Evolutionary conservation across 2,797 vertebrate genomes (phyloP), one percentile per base, ranked within the genome.

Genomic region (Ambastaia sidthimunki): DNA sequence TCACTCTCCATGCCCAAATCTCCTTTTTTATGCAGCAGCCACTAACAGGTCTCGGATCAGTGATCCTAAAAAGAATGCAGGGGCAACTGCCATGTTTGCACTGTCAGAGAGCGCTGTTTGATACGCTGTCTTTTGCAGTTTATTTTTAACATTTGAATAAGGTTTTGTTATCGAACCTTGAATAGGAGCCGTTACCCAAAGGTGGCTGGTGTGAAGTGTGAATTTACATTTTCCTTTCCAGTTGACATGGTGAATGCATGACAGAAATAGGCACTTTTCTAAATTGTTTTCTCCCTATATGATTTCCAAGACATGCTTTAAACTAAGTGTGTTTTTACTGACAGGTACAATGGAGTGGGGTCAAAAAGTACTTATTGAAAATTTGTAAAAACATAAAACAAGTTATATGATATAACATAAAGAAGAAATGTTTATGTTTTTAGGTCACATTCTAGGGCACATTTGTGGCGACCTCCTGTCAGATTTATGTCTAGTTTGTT

Each of bases 11-110:
- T 73, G 65, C 34, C 69, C 60, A 52, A 83, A 76, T 80, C 80
- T 74, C 48, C 62, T 69, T 82, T 85, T 88, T 86, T 87, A 89
- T 85, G 83, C 72, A 73, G 78, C 71, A 79, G 77, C 75, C 85
- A 47, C 90, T 91, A 91, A 92, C 92, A 90, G 89, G 92, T 89
- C 88, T 89, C 86, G 90, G 90, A 92, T 92, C 92, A 91, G 70
- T 89, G 91, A 73, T 86, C 86, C 78, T 91, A 86, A 92, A 94
- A 91, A 85, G 89, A 90, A 80, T 13, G 81, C 80, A 82, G 59
- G 83, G 88, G 83, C 87, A 86, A 85, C 88, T 66, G 86, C 87
- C 90, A 86, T 89, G 85, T 88, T 87, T 87, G 80, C 84, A 71
- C 80, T 11, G 83, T 81, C 82, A 88, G 80, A 85, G 52, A 60